phyloP scores from a whole-genome alignment of 2,888 invertebrate genomes.

The Ypsolopha sequella region DNA sequence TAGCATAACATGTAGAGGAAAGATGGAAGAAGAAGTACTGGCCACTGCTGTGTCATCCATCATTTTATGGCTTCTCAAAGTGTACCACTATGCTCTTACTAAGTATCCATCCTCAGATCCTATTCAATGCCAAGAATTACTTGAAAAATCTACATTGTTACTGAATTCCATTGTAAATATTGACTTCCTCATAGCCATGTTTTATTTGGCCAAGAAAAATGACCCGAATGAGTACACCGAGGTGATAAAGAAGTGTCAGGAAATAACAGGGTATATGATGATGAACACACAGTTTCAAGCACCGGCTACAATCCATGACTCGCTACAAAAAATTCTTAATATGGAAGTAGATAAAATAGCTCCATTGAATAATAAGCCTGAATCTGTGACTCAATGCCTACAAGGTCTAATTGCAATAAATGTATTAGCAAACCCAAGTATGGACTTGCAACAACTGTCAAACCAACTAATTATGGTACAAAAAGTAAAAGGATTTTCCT shows the following conservation, averaged over 20 bases:
- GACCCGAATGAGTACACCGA: constrained; percentile 76
- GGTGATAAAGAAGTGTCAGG: constrained; percentile 82
- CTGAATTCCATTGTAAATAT: constrained; percentile 77
- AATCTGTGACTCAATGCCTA: constrained; percentile 79
- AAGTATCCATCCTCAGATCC: constrained; percentile 58
- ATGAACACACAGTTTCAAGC: constrained; percentile 70
- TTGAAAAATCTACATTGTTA: constrained; percentile 78
- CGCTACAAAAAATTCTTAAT: constrained; percentile 71
- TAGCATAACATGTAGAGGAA: constrained; percentile 78
- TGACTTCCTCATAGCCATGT: constrained; percentile 84
- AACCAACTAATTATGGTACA: constrained; percentile 88
- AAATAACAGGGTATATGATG: constrained; percentile 74
- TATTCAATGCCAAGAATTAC: constrained; percentile 71
- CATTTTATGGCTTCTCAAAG: constrained; percentile 85
- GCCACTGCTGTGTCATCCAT: constrained; percentile 86
- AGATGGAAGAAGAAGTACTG: constrained; percentile 89
- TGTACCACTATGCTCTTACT: constrained; percentile 69
- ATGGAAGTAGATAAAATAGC: constrained; percentile 74
- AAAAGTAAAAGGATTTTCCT: constrained; percentile 85
- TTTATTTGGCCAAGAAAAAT: constrained; percentile 85
- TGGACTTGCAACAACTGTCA: constrained; percentile 83
- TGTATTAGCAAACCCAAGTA: constrained; percentile 87
- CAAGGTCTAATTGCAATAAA: constrained; percentile 88
- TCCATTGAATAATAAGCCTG: constrained; percentile 64
- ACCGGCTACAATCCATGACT: constrained; percentile 69